Evolutionary conservation across 2,113 vertebrate genomes (phyloP).

Genomic region (Polyodon spathula): DNA sequence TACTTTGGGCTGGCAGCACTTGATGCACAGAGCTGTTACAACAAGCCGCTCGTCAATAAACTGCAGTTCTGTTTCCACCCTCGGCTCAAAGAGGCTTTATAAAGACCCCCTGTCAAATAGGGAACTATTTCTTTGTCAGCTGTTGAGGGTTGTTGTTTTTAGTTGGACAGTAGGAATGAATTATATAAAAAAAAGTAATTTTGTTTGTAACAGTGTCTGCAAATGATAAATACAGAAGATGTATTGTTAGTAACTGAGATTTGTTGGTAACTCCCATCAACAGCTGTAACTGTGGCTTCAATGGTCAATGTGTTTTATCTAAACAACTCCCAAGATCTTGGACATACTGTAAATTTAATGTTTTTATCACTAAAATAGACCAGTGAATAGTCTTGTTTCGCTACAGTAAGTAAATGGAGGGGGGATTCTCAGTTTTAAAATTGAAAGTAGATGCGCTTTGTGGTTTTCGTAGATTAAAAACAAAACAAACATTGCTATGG

Average conservation of each 20-base stretch:
- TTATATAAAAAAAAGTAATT: too few relatives aligned
- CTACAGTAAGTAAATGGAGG: too few relatives aligned
- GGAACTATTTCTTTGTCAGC: constrained; percentile 7
- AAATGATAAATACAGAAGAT: too few relatives aligned
- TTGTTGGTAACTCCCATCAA: too few relatives aligned
- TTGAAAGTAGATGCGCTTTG: too few relatives aligned
- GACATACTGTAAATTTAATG: not conserved
- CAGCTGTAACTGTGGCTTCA: too few relatives aligned
- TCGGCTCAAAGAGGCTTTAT: constrained; percentile 24
- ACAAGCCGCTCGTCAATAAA: constrained; percentile 24
- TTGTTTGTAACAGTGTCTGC: too few relatives aligned
- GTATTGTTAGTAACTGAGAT: too few relatives aligned
- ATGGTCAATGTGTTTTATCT: too few relatives aligned
- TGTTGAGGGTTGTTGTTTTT: not conserved
- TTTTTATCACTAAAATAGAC: not conserved
- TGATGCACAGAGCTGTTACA: constrained; percentile 25
- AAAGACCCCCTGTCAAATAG: constrained; percentile 15
- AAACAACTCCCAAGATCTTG: too few relatives aligned
- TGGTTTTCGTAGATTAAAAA: too few relatives aligned
- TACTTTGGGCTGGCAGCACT: constrained; percentile 33
- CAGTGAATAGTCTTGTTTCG: not conserved
- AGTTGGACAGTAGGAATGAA: not conserved
- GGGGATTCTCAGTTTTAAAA: too few relatives aligned
- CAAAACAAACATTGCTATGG: not conserved
- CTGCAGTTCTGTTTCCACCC: constrained; percentile 12